Evolutionary conservation across 1,140 invertebrate species (phyloP).

Genomic region (Drosophila tsacasi): DNA sequence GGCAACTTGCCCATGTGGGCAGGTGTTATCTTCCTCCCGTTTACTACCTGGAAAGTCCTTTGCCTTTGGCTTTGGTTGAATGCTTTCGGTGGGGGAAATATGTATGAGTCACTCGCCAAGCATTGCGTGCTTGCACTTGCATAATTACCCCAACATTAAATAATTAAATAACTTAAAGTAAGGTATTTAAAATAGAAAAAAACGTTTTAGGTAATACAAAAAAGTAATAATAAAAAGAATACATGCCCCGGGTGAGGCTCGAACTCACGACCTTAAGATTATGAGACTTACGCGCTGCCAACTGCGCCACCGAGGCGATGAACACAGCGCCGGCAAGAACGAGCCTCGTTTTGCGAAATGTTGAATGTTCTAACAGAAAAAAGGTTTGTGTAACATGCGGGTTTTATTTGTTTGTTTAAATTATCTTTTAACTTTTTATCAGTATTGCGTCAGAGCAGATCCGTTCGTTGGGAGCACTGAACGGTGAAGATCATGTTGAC

Average conservation of each 20-base stretch:
- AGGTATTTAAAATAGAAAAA: conserved; percentile 7
- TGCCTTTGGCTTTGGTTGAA: conserved; percentile 9
- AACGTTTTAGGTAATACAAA: background rate
- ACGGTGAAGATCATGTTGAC: background rate
- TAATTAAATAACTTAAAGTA: conserved; percentile 3
- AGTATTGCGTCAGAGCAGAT: conserved; percentile 3
- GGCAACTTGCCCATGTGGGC: conserved; percentile 20
- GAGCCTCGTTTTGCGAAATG: background rate
- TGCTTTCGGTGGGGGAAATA: background rate
- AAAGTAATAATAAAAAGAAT: conserved; percentile 44
- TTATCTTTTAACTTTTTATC: conserved; percentile 3
- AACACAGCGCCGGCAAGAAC: conserved; percentile 10
- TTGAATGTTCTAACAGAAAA: conserved; percentile 5
- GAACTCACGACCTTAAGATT: conserved; percentile 99
- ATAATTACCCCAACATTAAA: conserved; percentile 15
- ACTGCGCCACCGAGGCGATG: conserved; percentile 94
- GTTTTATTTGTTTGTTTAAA: conserved; percentile 6
- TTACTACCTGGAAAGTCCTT: conserved; percentile 7
- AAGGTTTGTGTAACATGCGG: background rate
- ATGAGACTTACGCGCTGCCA: conserved; percentile 98
- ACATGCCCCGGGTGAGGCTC: conserved; percentile 96
- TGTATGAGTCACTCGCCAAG: conserved; percentile 26
- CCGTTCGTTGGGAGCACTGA: background rate
- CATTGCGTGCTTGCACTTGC: conserved; percentile 18
- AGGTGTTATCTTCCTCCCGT: conserved; percentile 14